phyloP scores from a whole-genome alignment of 2,113 vertebrate species.

The Piaya cayana region DNA sequence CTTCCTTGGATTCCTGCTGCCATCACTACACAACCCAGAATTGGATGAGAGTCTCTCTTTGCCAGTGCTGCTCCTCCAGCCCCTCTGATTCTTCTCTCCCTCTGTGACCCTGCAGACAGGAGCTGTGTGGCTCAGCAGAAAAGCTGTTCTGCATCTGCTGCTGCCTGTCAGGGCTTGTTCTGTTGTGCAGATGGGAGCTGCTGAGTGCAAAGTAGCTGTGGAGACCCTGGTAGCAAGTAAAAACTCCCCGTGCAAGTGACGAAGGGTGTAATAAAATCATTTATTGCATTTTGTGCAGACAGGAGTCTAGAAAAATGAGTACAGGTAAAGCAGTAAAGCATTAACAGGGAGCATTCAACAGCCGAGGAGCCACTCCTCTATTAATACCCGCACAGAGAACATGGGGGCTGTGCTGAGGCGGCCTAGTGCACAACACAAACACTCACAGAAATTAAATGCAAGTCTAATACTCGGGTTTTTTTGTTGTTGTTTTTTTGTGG shows the following conservation, averaged over 20 bases:
- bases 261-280: constrained; percentile 96
- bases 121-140: neutral
- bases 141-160: neutral
- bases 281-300: constrained; percentile 99
- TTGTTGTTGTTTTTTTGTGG: constrained; percentile 57
- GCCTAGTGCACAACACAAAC: constrained; percentile 75
- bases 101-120: neutral
- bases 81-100: neutral
- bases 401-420: constrained; percentile 76
- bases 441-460: constrained; percentile 90
- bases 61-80: neutral
- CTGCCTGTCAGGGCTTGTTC: too few species aligned
- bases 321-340: constrained; percentile 92
- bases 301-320: constrained; percentile 95
- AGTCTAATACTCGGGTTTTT: constrained; percentile 79
- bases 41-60: neutral
- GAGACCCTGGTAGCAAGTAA: neutral
- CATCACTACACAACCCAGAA: too few species aligned
- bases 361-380: constrained; percentile 87
- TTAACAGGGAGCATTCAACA: constrained; percentile 94
- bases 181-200: too few species aligned
- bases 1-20: accelerated
- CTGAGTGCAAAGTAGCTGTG: neutral
- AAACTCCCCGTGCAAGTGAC: neutral
- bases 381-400: constrained; percentile 83